Base-by-base conservation (phyloP, 2,888 invertebrate genomes). In the Tachina fera region DNA sequence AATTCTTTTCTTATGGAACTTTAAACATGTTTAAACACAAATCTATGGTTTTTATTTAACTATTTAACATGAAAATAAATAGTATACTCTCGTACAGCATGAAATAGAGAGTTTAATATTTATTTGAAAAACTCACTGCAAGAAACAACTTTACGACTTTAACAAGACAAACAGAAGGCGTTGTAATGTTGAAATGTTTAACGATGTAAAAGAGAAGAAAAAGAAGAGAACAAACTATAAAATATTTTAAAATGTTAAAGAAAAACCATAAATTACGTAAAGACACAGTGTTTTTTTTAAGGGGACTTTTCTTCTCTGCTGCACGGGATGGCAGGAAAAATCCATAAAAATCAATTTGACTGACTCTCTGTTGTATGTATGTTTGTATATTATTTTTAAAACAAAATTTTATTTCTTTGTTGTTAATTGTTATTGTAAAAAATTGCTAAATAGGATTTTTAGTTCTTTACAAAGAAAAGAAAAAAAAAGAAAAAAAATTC, bases 161-260 rank as follows among this genome's bases (percentile, higher is more conserved):
- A 76, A 65, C 68, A 80, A 84, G 70, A 60, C 83, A 86, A 83
- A 86, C 79, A 86, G 77, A 74, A 86, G 82, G 78, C 82, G 79
- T 86, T 76, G 71, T 80, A 79, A 79, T 72, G 71, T 53, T 72
- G 79, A 83, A 75, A 80, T 72, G 75, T 71, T 58, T 65, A 72
- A 75, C 70, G 65, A 74, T 67, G 41, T 60, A 14, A 60, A 31
- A 31, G 22, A 22, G 22, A 22, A 16, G 49, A 60, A 49, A 6
- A 58, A 13, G 60, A 22, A 67, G 31, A 60, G 53, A 51, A 67
- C 72, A 68, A 60, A 67, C 72, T 60, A 51, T 74, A 51, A 80
- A 80, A 77, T 63, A 53, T 63, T 63, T 60, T 13, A 41, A 14
- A 63, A 56, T 31, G 58, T 22, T 41, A n/a, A 61, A 71, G n/a